Evolutionary conservation across 2,797 vertebrate genomes (phyloP), one percentile per base, ranked within the genome.

Genomic region (Coregonus ussuriensis): DNA sequence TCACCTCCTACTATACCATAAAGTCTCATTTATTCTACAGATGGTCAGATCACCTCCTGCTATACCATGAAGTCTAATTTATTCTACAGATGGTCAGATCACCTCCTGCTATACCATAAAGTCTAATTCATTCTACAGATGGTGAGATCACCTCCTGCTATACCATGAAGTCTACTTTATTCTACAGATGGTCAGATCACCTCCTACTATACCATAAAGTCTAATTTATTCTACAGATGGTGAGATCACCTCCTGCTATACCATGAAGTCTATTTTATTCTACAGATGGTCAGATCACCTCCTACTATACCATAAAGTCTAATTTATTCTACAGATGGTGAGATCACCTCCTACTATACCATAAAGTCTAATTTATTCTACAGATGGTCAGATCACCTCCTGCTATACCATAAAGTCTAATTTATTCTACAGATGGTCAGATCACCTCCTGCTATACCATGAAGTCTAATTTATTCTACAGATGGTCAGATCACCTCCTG

Each of bases 61-160:
- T 47, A 47, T 47, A 47, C 41, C 2, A 3, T 47, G 3, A 5
- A 6, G 37, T 41, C 1, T 11, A 0, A 47, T 47, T 33, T 33
- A 33, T n/a, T n/a, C 91, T 99, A 92, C 98, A 98, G 92, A 98
- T 98, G 81, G 98, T 98, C 90, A 97, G 95, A 77, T 68, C 53
- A 53, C 29, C 72, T 62, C 1, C 29, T 67, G 21, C 52, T 47
- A 47, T 47, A 47, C 41, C 2, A 3, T 47, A 11, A 5, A 6
- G 37, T 41, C 1, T 11, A 0, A 47, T 47, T 33, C 3, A 33
- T n/a, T n/a, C 91, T 99, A 92, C 98, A 98, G 92, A 98, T 98
- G 81, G 98, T 98, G 90, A 97, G 95, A 77, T 68, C 53, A 53
- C 29, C 72, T 62, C 1, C 29, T 67, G 21, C 52, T 47, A 47